Evolutionary conservation across 2,888 invertebrate genomes (phyloP), one percentile per base, ranked within the genome.

Genomic region (Caenorhabditis sp.): DNA sequence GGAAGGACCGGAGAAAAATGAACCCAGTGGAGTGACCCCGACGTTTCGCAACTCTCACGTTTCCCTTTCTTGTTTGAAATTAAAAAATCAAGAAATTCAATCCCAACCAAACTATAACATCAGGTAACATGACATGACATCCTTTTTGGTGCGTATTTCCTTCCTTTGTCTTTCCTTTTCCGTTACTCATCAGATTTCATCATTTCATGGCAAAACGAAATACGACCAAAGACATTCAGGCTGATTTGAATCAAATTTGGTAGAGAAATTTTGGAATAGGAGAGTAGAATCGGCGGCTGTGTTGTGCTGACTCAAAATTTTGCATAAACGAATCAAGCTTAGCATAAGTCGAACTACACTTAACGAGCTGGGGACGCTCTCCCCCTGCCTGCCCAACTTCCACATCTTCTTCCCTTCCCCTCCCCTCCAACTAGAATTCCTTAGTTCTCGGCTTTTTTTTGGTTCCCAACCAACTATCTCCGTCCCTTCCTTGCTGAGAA

Each of bases 321-420:
- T 80, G 80, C 80, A 80, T 80, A 80, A 80, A 69, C 74, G 80
- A 74, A 69, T 80, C 80, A 80, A 69, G 79, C 67, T 71, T 80
- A 68, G 72, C 72, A 80, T 80, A 74, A 68, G 80, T 72, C 68
- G 72, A 72, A 74, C 72, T 69, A 74, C 80, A 80, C 72, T 80
- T 74, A 80, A 74, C 80, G 80, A 80, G 80, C 68, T 53, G 69
- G 55, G 56, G 64, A 69, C 55, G 67, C 65, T 72, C 40, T 32
- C n/a, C 35, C 24, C 32, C 26, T 32, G 20, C 40, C 24, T 26
- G 28, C 18, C 37, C 37, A 28, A 20, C 40, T 55, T 65, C 53
- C 40, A 53, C 53, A 32, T 68, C 47, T 53, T 70, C 47, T 61
- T 53, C 26, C 15, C 40, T 22, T 6, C 44, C 32, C 28, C 56